Evolutionary conservation across 1,140 invertebrate genomes (phyloP), one percentile per base, ranked within the genome.

Genomic region (Scaptomyza montana): DNA sequence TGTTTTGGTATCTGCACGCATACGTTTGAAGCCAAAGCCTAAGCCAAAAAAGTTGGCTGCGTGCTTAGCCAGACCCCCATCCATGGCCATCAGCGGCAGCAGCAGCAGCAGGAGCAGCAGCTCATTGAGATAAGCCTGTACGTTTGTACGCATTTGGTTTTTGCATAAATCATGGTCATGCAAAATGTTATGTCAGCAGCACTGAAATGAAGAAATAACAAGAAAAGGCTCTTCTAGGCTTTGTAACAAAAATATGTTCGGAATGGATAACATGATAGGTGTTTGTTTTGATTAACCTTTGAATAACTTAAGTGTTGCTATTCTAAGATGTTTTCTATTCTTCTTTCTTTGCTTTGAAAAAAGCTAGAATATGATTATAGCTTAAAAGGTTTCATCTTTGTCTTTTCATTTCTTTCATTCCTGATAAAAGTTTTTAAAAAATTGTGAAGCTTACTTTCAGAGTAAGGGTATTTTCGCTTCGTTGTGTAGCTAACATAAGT

Each of bases 121-220:
- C 84, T 87, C 82, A 79, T 87, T 87, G 82, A 87, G 82, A 87
- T 87, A 89, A 87, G 82, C 82, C 78, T 89, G 79, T 82, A 76
- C 66, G 79, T 67, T 82, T 79, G 74, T 82, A 74, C 66, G 84
- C 87, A 46, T 76, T 74, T 67, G 76, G 67, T 59, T 79, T 87
- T 77, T 80, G 77, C 79, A 89, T 87, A 87, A 89, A 84, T 87
- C 84, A 87, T 89, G 75, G 53, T 72, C 50, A 69, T 75, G 66
- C 84, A 63, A 84, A 84, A 79, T 81, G 84, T 87, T 89, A 80
- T 89, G 79, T 84, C 84, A 87, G 78, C 82, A 61, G 73, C 59
- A 55, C 67, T 72, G 54, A 43, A 56, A 63, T 63, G 60, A 63
- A 70, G 60, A 39, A 72, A 67, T 60, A 67, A 72, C 63, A 72